phyloP scores from a whole-genome alignment of 2,113 vertebrate species.

The Embiotoca jacksoni region DNA sequence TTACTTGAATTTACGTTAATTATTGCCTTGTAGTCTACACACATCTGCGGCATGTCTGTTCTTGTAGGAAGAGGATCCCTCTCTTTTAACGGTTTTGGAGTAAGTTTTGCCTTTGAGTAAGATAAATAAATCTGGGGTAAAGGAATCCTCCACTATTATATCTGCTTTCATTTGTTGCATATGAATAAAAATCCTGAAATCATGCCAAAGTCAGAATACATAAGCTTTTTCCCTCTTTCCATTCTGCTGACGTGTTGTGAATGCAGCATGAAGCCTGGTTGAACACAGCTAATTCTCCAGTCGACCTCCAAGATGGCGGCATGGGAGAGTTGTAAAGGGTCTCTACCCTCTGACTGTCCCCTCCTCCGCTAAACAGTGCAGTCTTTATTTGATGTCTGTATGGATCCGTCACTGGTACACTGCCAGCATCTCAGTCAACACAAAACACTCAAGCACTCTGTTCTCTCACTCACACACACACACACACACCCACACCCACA shows the following conservation, averaged over 20 bases:
- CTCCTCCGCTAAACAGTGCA: conserved; percentile 55
- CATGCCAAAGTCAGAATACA: no score
- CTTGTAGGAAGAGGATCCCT: no score
- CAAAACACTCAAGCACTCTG: conserved; percentile 56
- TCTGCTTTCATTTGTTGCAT: no score
- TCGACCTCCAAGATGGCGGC: conserved; percentile 44
- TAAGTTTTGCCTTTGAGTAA: no score
- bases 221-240: no score
- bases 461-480: conserved; percentile 25
- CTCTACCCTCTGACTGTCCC: conserved; percentile 36
- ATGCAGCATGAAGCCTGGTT: conserved; percentile 8
- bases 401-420: conserved; percentile 63
- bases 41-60: no score
- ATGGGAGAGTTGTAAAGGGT: background rate
- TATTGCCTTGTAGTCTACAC: no score
- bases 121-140: no score
- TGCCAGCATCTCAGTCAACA: conserved; percentile 72
- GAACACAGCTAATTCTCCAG: background rate
- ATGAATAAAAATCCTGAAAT: no score
- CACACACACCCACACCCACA: conserved; percentile 25
- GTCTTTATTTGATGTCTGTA: conserved; percentile 70
- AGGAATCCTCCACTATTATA: no score
- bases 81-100: no score
- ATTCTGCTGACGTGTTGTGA: background rate
- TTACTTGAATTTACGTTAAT: no score